A percentile compares a stretch with the other conserved stretches of the same genome.
Conservation (phyloP, 2,888 invertebrate genomes). For the Adineta ricciae region DNA sequence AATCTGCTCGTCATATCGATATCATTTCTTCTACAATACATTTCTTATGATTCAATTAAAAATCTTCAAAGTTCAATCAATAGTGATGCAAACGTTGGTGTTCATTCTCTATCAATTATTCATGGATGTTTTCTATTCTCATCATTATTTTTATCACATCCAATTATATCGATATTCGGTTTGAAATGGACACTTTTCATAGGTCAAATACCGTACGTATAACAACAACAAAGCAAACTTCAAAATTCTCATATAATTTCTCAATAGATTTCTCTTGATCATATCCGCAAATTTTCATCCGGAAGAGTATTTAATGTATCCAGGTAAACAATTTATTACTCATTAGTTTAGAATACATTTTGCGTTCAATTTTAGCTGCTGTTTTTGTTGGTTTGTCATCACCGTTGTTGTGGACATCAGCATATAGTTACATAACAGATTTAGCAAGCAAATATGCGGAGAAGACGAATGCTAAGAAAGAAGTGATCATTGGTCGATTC, state of each 20-base stretch:
- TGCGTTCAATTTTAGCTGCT: background rate
- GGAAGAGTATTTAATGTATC: background rate
- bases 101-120: conserved; percentile 26
- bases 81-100: conserved; percentile 22
- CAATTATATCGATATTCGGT: background rate
- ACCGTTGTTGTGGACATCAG: conserved; percentile 96
- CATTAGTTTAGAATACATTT: too few relatives aligned
- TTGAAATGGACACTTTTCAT: background rate
- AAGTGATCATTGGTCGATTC: conserved; percentile 80
- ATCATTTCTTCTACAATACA: conserved; percentile 28
- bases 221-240: too few relatives aligned
- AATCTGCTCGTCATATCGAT: conserved; percentile 23
- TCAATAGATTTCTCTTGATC: too few relatives aligned
- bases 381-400: conserved; percentile 71
- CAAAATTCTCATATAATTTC: background rate
- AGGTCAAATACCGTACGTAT: background rate
- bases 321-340: too few relatives aligned
- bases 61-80: conserved; percentile 22
- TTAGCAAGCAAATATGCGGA: conserved; percentile 81
- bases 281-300: background rate
- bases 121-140: conserved; percentile 23
- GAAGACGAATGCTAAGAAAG: conserved; percentile 72
- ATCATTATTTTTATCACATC: conserved; percentile 25
- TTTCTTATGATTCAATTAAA: background rate
- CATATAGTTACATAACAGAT: conserved; percentile 89